Evolutionary conservation across 2,797 vertebrate species (phyloP).

Genomic region (Morus bassanus): DNA sequence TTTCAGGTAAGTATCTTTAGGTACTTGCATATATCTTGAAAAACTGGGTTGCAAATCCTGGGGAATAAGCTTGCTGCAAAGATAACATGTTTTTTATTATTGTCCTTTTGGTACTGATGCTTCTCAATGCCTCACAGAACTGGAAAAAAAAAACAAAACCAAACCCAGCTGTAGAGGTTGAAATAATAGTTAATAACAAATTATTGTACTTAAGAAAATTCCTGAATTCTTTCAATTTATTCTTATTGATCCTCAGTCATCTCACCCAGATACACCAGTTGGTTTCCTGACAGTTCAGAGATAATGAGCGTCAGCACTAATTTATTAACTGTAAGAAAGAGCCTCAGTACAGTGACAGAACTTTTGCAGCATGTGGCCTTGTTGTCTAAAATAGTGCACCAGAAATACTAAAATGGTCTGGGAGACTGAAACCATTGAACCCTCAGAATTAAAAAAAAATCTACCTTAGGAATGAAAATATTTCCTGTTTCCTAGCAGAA

Average conservation of each 20-base stretch:
- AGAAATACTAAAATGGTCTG: slow-evolving; percentile 32
- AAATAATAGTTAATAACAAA: neutral
- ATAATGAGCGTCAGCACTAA: slow-evolving; percentile 7
- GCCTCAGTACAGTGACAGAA: slow-evolving; percentile 15
- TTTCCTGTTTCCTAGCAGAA: slow-evolving; percentile 53
- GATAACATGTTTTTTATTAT: neutral
- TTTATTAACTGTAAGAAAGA: slow-evolving; percentile 21
- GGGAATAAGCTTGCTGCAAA: neutral
- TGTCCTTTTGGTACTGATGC: neutral
- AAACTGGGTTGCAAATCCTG: neutral
- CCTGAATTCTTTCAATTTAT: neutral
- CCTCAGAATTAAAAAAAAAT: slow-evolving; percentile 22
- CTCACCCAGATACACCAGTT: neutral
- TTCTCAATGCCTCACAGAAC: neutral
- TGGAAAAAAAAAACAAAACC: neutral
- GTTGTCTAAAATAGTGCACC: neutral
- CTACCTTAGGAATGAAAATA: slow-evolving; percentile 52
- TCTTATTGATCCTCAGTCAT: neutral
- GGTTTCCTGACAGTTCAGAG: slow-evolving; percentile 15
- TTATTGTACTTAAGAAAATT: neutral
- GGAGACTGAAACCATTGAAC: slow-evolving; percentile 33
- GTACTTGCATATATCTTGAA: neutral
- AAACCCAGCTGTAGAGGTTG: neutral
- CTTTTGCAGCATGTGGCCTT: neutral
- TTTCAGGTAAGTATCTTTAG: neutral